Evolutionary conservation across 2,888 invertebrate genomes (phyloP).

Genomic region (Nemapogon koenigi): DNA sequence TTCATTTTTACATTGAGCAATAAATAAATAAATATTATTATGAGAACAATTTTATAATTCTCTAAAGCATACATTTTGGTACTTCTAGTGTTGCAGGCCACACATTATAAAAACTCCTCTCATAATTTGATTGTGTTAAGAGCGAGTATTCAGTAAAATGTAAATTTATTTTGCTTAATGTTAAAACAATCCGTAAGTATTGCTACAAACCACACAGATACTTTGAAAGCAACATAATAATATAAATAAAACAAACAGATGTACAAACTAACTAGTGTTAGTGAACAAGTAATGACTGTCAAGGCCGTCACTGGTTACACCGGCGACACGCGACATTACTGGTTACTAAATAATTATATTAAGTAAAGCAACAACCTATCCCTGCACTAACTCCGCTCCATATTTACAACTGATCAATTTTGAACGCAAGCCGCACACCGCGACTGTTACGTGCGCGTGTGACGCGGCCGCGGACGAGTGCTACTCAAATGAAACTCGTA

Average conservation of each 20-base stretch:
- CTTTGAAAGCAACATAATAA: background rate
- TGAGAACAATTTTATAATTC: too few species aligned
- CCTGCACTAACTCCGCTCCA: conserved; percentile 15
- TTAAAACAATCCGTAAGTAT: conserved; percentile 5
- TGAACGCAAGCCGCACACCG: too few species aligned
- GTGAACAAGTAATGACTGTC: background rate
- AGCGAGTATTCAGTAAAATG: background rate
- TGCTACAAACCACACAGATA: background rate
- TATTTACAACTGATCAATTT: background rate
- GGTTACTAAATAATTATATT: background rate
- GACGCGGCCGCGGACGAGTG: background rate
- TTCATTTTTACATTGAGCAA: too few species aligned
- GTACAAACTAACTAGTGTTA: too few species aligned
- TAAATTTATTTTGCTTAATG: background rate
- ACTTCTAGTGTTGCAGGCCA: too few species aligned
- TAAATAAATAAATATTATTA: too few species aligned
- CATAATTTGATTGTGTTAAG: background rate
- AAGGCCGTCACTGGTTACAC: background rate
- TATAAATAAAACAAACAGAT: too few species aligned
- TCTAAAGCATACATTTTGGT: too few species aligned
- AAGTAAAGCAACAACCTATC: background rate
- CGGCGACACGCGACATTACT: background rate
- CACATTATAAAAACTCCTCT: background rate
- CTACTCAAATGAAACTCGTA: too few species aligned
- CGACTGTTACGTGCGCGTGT: too few species aligned